These are phyloP conservation scores for Palythoa grandis DNA, from an alignment of 92 coral and sea anemone genomes.

Conservation along the genomic window DNA sequence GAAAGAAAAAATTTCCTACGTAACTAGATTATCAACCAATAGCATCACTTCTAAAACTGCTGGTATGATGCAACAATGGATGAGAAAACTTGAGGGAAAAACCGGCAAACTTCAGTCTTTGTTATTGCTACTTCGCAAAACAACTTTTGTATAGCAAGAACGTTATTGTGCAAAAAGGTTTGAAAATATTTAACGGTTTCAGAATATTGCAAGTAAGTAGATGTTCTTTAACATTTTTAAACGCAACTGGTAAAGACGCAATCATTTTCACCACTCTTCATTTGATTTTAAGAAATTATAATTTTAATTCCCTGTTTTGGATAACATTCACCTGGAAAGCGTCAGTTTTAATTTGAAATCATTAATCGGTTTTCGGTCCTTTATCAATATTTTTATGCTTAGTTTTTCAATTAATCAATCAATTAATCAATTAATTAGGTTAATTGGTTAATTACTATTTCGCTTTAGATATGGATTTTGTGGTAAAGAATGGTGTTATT, in stretches of 20 bases:
- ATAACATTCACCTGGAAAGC: no score
- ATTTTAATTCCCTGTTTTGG: neutral
- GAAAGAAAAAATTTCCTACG: neutral
- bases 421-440: no score
- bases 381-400: neutral
- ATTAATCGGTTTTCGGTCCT: neutral
- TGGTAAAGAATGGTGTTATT: neutral
- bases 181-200: neutral
- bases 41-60: neutral
- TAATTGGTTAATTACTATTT: neutral
- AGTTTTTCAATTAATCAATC: neutral
- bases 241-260: neutral
- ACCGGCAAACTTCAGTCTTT: neutral
- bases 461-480: conserved; percentile 6
- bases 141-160: neutral
- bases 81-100: neutral
- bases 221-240: no score
- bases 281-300: neutral
- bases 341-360: no score
- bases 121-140: neutral
- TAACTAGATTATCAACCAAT: neutral
- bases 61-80: conserved; percentile 8
- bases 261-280: neutral
- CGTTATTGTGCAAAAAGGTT: neutral
- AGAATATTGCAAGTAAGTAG: no score